A percentile compares a stretch with the other conserved stretches of the same genome.
phyloP scores from a whole-genome alignment of 2,888 invertebrate species.

The Drosophila vallismaia region DNA sequence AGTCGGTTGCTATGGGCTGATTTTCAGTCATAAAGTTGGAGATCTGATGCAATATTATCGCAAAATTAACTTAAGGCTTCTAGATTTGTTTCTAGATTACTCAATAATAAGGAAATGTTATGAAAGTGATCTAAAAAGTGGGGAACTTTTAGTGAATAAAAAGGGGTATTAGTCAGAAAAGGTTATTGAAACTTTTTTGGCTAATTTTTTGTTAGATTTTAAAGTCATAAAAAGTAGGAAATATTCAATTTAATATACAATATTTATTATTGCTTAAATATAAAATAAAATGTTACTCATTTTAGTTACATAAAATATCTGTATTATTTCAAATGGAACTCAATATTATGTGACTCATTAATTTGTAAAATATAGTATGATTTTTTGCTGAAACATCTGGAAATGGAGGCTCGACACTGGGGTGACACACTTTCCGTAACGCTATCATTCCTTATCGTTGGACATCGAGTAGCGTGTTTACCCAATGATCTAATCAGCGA shows the following conservation, averaged over 20 bases:
- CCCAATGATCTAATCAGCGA: conserved; percentile 64
- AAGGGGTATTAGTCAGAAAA: too few species aligned
- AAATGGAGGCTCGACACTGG: conserved; percentile 29
- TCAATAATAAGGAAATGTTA: neutral
- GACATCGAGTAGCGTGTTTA: conserved; percentile 40
- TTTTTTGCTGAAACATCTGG: conserved; percentile 1
- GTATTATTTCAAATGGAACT: neutral
- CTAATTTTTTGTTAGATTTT: neutral
- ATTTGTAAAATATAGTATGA: neutral
- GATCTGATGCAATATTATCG: conserved; percentile 27
- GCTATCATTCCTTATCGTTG: conserved; percentile 26
- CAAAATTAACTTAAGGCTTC: conserved; percentile 17
- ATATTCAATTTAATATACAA: neutral
- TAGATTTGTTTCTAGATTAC: neutral
- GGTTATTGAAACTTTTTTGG: too few species aligned
- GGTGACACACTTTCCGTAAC: conserved; percentile 38
- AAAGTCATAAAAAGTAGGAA: neutral
- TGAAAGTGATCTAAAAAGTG: neutral
- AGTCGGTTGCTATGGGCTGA: conserved; percentile 33
- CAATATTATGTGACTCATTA: neutral
- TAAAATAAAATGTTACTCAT: neutral
- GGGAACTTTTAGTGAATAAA: too few species aligned
- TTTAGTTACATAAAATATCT: neutral
- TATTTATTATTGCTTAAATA: neutral
- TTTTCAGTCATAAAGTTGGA: conserved; percentile 12